Base-by-base conservation (phyloP, 2,888 invertebrate species). In the Cotesia congregata region DNA sequence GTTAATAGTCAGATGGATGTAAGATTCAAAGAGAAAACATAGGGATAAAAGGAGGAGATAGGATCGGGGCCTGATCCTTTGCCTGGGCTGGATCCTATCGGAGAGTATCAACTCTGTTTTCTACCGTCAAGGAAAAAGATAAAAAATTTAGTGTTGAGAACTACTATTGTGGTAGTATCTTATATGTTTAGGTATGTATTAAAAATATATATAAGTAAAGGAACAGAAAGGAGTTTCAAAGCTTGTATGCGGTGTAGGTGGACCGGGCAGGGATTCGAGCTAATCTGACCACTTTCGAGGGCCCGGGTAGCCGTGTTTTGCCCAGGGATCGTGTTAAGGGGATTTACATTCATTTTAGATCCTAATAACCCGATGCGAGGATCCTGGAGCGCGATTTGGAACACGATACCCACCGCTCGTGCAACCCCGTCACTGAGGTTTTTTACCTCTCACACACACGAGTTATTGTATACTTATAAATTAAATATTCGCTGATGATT, bases 311-410 rank as follows among this genome's bases (percentile, higher is more conserved):
- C 89, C 87, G 87, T 88, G 88, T 89, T 89, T 88, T 88, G 88
- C 85, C 86, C 83, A 83, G 85, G 88, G 89, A 88, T 89, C 89
- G 88, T 88, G 89, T 89, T 89, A 89, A 89, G 88, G 88, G 88
- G 88, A 89, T 89, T 89, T 89, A 89, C 88, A 89, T 89, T 88
- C 88, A 88, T 88, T 88, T 88, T 86, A 60, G 87, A 89, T 89
- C 88, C 88, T 88, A 88, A 89, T 89, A 89, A 89, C 88, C 88
- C 86, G 88, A 87, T 86, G 87, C 87, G 86, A 77, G 83, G 86
- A 87, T 87, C 86, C 85, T 83, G 74, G 79, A 78, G 82, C 83
- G 84, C 84, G 89, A 89, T 89, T 88, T 88, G 87, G 87, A 88
- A 88, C 86, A 88, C 85, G 88, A 87, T 88, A 88, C 85, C 81